Percentiles rank a stretch among this genome's conserved stretches.
Conservation (phyloP, 2,113 vertebrate genomes). For the Podarcis raffonei region DNA sequence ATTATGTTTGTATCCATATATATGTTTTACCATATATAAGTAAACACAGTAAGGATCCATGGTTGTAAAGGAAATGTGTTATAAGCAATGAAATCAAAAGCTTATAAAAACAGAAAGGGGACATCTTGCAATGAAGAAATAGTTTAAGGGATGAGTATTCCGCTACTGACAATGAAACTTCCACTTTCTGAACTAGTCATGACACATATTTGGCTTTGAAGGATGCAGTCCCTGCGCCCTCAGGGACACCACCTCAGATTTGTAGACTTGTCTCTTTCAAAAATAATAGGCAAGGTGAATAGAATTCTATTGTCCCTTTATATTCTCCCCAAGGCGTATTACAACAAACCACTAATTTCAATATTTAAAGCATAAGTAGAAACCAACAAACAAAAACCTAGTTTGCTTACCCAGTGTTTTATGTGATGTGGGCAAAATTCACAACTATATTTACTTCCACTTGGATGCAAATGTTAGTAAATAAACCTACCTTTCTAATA, state of each 20-base stretch:
- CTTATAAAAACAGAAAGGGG: neutral
- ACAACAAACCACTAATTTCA: no score
- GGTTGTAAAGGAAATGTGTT: neutral
- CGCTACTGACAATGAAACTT: neutral
- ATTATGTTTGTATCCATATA: no score
- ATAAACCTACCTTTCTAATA: conserved; percentile 19
- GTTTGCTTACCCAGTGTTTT: neutral
- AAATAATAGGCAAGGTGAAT: neutral
- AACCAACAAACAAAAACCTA: no score
- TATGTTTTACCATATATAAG: neutral
- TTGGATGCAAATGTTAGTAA: neutral
- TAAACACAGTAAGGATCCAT: neutral
- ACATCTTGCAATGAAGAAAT: neutral
- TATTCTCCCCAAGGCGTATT: no score
- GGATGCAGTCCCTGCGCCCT: neutral
- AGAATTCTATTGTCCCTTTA: neutral
- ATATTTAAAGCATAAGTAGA: no score
- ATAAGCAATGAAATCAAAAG: neutral
- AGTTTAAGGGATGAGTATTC: neutral
- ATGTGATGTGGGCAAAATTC: neutral
- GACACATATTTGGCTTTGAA: neutral
- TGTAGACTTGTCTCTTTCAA: neutral
- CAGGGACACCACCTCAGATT: neutral
- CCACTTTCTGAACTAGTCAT: neutral
- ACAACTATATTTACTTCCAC: neutral